A percentile compares a stretch with the other conserved stretches of the same genome.
These are phyloP conservation scores for Zosterops hypoxanthus DNA, from an alignment of 2,113 vertebrate genomes.

Conservation along the genomic window DNA sequence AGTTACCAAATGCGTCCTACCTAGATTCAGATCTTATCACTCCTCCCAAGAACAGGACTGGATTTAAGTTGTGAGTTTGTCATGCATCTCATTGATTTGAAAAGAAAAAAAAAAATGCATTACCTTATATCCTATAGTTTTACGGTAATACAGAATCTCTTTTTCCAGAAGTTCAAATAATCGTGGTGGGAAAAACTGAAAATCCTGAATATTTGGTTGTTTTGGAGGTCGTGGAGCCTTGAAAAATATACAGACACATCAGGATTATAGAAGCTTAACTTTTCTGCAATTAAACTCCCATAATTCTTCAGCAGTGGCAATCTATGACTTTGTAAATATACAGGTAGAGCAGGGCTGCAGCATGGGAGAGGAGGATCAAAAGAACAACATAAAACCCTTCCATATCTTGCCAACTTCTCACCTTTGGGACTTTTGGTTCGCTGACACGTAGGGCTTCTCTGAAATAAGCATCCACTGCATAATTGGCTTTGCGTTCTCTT, in stretches of 20 bases:
- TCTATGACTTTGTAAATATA: not conserved
- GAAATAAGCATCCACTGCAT: constrained; percentile 90
- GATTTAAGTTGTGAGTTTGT: not conserved
- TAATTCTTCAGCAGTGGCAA: not conserved
- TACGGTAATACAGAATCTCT: constrained; percentile 89
- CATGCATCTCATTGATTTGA: not conserved
- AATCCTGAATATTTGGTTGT: constrained; percentile 90
- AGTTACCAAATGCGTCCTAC: not conserved
- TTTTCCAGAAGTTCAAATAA: constrained; percentile 90
- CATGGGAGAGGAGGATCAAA: not conserved
- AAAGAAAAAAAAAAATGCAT: not conserved
- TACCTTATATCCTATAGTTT: constrained; percentile 91
- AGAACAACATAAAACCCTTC: not conserved
- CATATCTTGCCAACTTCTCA: constrained; percentile 17
- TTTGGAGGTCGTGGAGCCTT: constrained; percentile 89
- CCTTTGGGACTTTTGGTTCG: constrained; percentile 88
- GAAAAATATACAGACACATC: constrained; percentile 10
- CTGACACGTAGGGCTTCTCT: constrained; percentile 88
- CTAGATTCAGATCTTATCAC: not conserved
- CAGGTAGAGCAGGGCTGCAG: not conserved
- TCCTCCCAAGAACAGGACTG: not conserved
- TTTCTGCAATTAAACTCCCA: not conserved
- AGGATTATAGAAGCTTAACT: not conserved
- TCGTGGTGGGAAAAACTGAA: constrained; percentile 89
- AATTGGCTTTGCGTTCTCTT: constrained; percentile 89